These are phyloP conservation scores for Jaculus jaculus DNA, from an alignment of 2,113 vertebrate species.

Conservation along the genomic window DNA sequence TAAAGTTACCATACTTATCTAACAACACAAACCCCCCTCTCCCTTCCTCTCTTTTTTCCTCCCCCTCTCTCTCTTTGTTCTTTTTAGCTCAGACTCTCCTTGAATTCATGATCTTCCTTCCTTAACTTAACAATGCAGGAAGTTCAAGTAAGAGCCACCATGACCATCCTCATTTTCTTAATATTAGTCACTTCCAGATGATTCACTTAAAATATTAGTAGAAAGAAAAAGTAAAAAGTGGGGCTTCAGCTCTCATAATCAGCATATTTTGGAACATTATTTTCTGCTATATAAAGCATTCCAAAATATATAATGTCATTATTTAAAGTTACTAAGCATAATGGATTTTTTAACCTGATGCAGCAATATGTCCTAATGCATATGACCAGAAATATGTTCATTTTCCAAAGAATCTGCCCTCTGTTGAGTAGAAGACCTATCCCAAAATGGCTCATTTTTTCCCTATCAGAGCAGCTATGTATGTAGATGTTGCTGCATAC, in stretches of 20 bases:
- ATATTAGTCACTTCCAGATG: neutral
- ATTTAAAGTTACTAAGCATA: conserved; percentile 54
- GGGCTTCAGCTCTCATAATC: conserved; percentile 30
- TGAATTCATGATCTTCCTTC: neutral
- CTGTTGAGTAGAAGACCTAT: conserved; percentile 9
- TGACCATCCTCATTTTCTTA: neutral
- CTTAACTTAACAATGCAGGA: neutral
- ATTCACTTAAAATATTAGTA: neutral
- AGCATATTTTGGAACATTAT: conserved; percentile 27
- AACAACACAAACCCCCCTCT: neutral
- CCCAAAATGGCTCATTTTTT: neutral
- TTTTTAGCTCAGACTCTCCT: neutral
- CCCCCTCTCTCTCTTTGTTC: too few relatives aligned
- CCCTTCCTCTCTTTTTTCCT: too few relatives aligned
- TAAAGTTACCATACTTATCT: neutral
- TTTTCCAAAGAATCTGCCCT: conserved; percentile 42
- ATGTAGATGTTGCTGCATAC: conserved; percentile 41
- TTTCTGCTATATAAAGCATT: conserved; percentile 17
- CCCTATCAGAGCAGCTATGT: conserved; percentile 35
- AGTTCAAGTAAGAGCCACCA: neutral
- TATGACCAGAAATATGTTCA: conserved; percentile 30
- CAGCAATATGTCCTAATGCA: conserved; percentile 49
- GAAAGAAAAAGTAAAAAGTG: conserved; percentile 15
- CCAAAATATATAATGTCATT: conserved; percentile 21
- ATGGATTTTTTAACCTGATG: conserved; percentile 51